Conservation (phyloP, 1,140 invertebrate species). For the Tetragonula clypearis region DNA sequence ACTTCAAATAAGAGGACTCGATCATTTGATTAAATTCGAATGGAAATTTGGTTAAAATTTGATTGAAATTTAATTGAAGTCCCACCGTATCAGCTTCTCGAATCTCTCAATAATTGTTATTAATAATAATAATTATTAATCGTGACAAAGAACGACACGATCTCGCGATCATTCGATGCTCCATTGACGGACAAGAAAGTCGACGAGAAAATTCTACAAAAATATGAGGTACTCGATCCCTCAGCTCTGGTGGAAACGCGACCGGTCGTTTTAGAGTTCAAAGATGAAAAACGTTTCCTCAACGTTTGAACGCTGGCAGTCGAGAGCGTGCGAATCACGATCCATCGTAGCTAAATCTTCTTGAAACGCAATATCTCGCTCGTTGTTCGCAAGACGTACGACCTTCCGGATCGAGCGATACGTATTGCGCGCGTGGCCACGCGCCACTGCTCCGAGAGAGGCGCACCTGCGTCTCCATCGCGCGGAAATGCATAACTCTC, state of each 20-base stretch:
- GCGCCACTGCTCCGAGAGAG: background rate
- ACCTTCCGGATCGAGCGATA: conserved; percentile 49
- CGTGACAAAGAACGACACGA: no score
- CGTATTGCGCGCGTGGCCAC: conserved; percentile 47
- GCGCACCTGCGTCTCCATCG: conserved; percentile 6
- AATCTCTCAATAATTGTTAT: no score
- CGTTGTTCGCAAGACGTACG: conserved; percentile 54
- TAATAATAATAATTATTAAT: no score
- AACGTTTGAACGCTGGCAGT: background rate
- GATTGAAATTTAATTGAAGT: no score
- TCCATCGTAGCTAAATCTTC: conserved; percentile 55
- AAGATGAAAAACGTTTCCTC: background rate
- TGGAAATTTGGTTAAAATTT: no score
- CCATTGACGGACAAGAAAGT: background rate
- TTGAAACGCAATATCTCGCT: conserved; percentile 60
- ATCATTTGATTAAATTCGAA: no score
- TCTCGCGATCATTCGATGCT: background rate
- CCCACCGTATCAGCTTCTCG: no score
- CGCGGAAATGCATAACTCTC: conserved; percentile 64
- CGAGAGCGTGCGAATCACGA: conserved; percentile 3
- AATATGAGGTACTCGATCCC: background rate
- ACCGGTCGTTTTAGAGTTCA: no score
- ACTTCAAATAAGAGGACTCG: no score
- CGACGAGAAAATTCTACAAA: background rate
- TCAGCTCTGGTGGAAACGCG: no score